Evolutionary conservation across 35 echinoderm and acorn worm species (phyloP), one percentile per base, ranked within the genome.

Genomic region (Strongylocentrotus purpuratus): DNA sequence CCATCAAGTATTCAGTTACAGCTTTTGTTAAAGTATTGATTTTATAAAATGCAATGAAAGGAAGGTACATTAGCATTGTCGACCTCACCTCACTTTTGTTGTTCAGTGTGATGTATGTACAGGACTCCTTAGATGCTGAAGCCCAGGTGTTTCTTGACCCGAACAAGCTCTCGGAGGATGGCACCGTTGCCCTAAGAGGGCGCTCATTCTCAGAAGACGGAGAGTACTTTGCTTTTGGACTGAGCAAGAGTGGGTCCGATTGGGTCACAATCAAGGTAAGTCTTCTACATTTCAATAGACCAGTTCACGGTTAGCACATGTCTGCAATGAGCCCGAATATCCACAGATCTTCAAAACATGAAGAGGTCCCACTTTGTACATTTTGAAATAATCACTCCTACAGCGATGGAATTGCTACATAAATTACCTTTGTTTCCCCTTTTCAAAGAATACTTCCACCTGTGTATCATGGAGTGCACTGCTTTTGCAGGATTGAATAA

Each of bases 221-320:
- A 45, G 95, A 97, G 45, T 97, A 96, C 90, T 96, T 97, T 94
- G 98, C 97, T 7, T 99, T 96, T 94, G 96, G 97, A 35, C 95
- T 99, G 3, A 97, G 98, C 78, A 90, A 95, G 2, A 97, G 98
- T 94, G 98, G 98, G 8, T 99, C 98, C 32, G 98, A 99, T 46
- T 99, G 98, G 98, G 97, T 97, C 52, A 97, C 97, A 9, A 99
- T 99, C 88, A 99, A 99, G 96, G 98, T 99, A 93, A 86, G 92
- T 52, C 31, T 33, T 0, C 48, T 48, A n/a, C n/a, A n/a, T n/a
- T n/a, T n/a, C n/a, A n/a, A n/a, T n/a, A n/a, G n/a, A n/a, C n/a
- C n/a, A n/a, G n/a, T 35, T 46, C 8, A 86, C 22, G 48, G 48
- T 50, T n/a, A n/a, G n/a, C n/a, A n/a, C n/a, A n/a, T n/a, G n/a